Base-by-base conservation (phyloP, 2,888 invertebrate genomes). In the Lithosia quadra region DNA sequence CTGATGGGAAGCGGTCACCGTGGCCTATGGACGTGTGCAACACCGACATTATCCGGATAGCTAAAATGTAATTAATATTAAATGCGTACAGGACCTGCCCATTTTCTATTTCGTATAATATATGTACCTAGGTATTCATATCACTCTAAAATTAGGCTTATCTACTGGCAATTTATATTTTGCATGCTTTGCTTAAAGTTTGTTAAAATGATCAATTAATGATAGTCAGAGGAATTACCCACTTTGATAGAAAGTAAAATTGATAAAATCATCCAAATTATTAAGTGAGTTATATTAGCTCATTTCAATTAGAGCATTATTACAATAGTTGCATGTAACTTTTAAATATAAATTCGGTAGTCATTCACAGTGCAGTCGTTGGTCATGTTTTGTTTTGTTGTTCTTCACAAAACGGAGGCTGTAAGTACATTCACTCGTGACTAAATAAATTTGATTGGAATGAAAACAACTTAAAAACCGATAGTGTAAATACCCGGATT, bases 391-490 rank as follows among this genome's bases (percentile, higher is more conserved):
- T 7, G 10, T 58, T 58, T 58, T 28, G 58, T 33, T 58, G 34
- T 28, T 58, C 9, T 34, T 58, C 10, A n/a, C 18, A 22, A 53
- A 34, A 63, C 21, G 21, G 43, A 34, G 21, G 34, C 21, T 21
- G 9, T 39, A 24, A 11, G 11, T 43, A 24, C 24, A 21, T 55
- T 55, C 15, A 36, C 18, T 58, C 58, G 22, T 39, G 8, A 60
- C 21, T 55, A 18, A 22, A 55, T 34, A 55, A 36, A 22, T 34
- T 55, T 63, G 33, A 63, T 63, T 55, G 18, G 34, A 63, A 63
- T 55, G 55, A 55, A 53, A 63, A 55, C 55, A 36, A 63, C 63
- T 63, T 55, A 10, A 62, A n/a, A 55, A 63, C 4, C n/a, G 15
- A 22, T 24, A 18, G 34, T 22, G 18, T 36, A 63, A 53, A 55